These are phyloP conservation scores for Notechis scutatus DNA, from an alignment of 2,113 vertebrate genomes.

Conservation along the genomic window DNA sequence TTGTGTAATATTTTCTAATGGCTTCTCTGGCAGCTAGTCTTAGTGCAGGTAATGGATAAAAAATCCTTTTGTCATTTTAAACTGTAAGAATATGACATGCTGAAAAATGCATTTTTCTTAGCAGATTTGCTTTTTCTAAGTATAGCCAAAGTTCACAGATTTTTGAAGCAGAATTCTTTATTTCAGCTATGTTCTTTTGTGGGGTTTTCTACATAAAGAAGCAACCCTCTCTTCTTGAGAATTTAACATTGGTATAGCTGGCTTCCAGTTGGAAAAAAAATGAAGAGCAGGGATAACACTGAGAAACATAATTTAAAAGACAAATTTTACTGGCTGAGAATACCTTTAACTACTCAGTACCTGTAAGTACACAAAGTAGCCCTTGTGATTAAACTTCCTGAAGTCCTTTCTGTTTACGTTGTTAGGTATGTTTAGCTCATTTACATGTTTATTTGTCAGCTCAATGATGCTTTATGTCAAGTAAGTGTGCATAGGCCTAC, in stretches of 20 bases:
- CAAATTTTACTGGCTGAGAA: background rate
- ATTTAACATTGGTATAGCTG: background rate
- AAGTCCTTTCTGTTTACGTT: background rate
- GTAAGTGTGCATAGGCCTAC: background rate
- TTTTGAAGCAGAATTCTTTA: background rate
- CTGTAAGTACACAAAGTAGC: background rate
- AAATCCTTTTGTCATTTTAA: constrained; percentile 33
- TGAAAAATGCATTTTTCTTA: constrained; percentile 7
- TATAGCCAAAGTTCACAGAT: background rate
- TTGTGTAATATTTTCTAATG: accelerated
- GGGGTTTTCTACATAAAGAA: background rate
- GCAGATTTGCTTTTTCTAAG: constrained; percentile 5
- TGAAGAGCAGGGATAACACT: background rate
- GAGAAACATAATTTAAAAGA: background rate
- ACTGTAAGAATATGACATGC: constrained; percentile 15
- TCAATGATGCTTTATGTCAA: background rate
- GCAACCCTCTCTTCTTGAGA: background rate
- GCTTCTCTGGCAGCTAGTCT: constrained; percentile 32
- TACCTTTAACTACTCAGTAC: background rate
- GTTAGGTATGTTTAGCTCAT: background rate
- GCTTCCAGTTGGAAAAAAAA: background rate
- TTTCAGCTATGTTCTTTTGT: background rate
- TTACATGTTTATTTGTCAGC: background rate
- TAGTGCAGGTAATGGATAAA: background rate
- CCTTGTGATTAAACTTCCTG: background rate